These are phyloP conservation scores for Spisula solida DNA, from an alignment of 2,888 invertebrate genomes.

Conservation along the genomic window DNA sequence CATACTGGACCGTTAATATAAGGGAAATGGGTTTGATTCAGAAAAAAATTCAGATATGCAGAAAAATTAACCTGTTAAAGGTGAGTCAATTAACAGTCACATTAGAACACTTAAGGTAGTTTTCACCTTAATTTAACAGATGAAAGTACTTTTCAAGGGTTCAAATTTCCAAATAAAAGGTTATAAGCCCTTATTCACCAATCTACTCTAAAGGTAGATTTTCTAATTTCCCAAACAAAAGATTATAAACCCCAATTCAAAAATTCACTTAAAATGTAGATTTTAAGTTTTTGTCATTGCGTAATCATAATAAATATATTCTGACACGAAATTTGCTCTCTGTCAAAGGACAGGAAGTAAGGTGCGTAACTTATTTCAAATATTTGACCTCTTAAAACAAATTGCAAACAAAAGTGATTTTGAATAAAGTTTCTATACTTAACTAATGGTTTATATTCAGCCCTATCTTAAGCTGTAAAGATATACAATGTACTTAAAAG, in stretches of 20 bases:
- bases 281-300: conserved; percentile 11
- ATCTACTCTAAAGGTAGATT: background rate
- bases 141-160: no score
- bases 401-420: conserved; percentile 44
- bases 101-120: no score
- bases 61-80: no score
- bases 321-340: conserved; percentile 2
- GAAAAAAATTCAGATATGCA: no score
- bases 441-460: conserved; percentile 26
- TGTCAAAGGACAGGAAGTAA: conserved; percentile 37
- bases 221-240: background rate
- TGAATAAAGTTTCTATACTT: conserved; percentile 45
- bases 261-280: background rate
- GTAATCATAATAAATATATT: conserved; percentile 31
- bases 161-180: no score
- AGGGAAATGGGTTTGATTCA: no score
- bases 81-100: no score
- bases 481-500: conserved; percentile 26
- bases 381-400: conserved; percentile 35
- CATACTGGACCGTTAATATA: no score
- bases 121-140: no score
- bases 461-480: conserved; percentile 9
- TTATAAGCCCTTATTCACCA: background rate
- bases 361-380: conserved; percentile 29
- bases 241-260: background rate